Conservation (phyloP, 2,888 invertebrate species). For the Rhagium mordax region DNA sequence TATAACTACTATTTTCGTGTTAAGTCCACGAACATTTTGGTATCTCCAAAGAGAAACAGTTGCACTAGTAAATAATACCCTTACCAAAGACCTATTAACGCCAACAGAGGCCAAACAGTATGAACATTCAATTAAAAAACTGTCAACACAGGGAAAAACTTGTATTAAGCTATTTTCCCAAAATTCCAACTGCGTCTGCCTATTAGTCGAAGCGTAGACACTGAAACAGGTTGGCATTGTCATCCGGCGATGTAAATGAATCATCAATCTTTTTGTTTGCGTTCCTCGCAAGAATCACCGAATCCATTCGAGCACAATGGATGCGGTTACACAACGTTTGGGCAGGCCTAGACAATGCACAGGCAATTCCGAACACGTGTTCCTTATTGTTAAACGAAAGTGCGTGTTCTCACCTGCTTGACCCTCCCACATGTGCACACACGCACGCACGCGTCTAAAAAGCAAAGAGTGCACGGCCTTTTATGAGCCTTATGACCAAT, state of each 20-base stretch:
- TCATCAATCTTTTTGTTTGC: constrained; percentile 15
- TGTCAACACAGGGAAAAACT: background rate
- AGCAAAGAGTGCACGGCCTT: constrained; percentile 1
- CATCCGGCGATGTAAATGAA: background rate
- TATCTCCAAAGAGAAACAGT: too few species aligned
- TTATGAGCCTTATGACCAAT: constrained; percentile 14
- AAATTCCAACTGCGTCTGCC: background rate
- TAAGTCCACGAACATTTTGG: too few species aligned
- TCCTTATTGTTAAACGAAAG: constrained; percentile 51
- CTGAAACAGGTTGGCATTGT: background rate
- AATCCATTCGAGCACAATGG: constrained; percentile 10
- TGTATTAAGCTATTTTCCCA: background rate
- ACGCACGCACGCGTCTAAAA: constrained; percentile 28
- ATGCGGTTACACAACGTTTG: constrained; percentile 24
- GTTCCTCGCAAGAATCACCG: constrained; percentile 7
- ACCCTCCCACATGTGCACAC: constrained; percentile 35
- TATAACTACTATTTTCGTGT: too few species aligned
- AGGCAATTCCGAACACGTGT: constrained; percentile 52
- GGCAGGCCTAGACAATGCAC: constrained; percentile 24
- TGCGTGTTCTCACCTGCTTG: constrained; percentile 55
- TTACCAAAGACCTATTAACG: too few species aligned
- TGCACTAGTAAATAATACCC: too few species aligned
- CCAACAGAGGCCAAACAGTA: too few species aligned
- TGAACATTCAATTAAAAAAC: too few species aligned
- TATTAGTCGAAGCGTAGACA: background rate